Base-by-base conservation (phyloP, 2,113 vertebrate genomes). In the Chaetodon trifascialis region DNA sequence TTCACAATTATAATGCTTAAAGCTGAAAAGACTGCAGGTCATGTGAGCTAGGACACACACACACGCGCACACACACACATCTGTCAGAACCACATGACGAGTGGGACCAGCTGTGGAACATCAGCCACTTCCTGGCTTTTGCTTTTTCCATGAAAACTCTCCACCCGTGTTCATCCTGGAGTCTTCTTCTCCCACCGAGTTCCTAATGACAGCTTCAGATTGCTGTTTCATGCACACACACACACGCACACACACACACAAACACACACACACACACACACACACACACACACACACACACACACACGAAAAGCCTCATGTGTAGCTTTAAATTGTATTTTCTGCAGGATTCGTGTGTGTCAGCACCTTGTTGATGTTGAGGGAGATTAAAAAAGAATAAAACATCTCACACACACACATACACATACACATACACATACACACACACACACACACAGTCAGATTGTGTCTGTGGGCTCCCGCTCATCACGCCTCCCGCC, bases 31-130 rank as follows among this genome's bases (percentile, higher is more conserved):
- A 15, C 23, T 47, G 11, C 8, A 25, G 8, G 21, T 12, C 47
- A 56, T 12, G 42, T 56, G 63, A 60, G 21, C 11, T 5, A 34
- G 55, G 23, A 86, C 36, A 74, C 46, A 59, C 73, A 63, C 49
- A 77, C 66, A 66, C 68, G 52, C 65, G 40, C 66, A 75, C 65
- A 70, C 74, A 70, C 60, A 55, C 59, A 55, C 75, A 58, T 54
- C 58, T 52, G 16, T 77, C 21, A 72, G 51, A 63, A 67, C 10
- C 58, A 67, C 74, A 76, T 83, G 77, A 91, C 4, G 0, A 82
- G 67, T 7, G 10, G 15, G 56, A 73, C 55, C 87, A 78, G 87
- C 86, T 89, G 83, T 71, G 68, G 58, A 77, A 67, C 5, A 71
- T 52, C 59, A 82, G 70, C 56, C 19, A 40, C 34, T 51, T 87